Evolutionary conservation across 2,797 vertebrate species (phyloP).

Genomic region (Sebastes vulpes): DNA sequence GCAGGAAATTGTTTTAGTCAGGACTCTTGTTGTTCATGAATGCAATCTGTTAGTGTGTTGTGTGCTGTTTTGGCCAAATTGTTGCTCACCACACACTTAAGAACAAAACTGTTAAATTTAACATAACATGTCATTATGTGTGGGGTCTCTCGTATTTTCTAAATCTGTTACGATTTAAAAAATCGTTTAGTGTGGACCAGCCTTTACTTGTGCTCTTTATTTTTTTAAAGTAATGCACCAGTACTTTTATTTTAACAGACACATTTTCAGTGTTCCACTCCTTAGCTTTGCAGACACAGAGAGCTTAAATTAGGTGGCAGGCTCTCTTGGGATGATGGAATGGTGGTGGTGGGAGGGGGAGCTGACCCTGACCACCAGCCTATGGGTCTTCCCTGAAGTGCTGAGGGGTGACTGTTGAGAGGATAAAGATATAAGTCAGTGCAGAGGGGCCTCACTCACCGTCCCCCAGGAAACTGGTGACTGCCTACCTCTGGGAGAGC

Average conservation of each 20-base stretch:
- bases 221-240: background rate
- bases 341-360: background rate
- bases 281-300: constrained; percentile 54
- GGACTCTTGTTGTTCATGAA: too few relatives aligned
- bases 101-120: too few relatives aligned
- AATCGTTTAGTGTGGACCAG: too few relatives aligned
- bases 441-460: constrained; percentile 57
- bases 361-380: constrained; percentile 73
- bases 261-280: background rate
- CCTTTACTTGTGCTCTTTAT: background rate
- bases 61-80: too few relatives aligned
- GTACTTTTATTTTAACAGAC: constrained; percentile 1
- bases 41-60: too few relatives aligned
- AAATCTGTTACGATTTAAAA: too few relatives aligned
- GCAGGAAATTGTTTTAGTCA: too few relatives aligned
- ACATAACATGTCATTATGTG: too few relatives aligned
- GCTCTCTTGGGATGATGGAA: constrained; percentile 28
- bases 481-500: constrained; percentile 68
- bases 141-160: too few relatives aligned
- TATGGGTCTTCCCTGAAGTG: constrained; percentile 52
- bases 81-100: too few relatives aligned
- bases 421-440: constrained; percentile 81
- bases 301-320: constrained; percentile 56
- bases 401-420: constrained; percentile 67
- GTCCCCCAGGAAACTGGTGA: constrained; percentile 71